phyloP scores from a whole-genome alignment of 1,140 invertebrate genomes.

The Drosophila pandora region DNA sequence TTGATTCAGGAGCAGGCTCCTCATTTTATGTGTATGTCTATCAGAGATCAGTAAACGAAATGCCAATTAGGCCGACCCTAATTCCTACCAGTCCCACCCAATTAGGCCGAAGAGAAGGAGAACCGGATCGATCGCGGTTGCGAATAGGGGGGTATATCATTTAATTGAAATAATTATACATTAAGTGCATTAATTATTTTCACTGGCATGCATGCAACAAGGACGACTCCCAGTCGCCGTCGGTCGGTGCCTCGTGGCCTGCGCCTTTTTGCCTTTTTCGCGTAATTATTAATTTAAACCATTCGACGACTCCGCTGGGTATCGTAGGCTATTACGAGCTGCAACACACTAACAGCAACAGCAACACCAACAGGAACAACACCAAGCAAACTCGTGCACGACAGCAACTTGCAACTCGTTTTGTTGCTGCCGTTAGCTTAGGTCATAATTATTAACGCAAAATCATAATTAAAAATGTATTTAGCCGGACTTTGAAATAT shows the following conservation, averaged over 20 bases:
- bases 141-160: conserved; percentile 39
- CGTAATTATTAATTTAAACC: conserved; percentile 82
- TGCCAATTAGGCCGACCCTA: conserved; percentile 70
- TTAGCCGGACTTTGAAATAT: conserved; percentile 72
- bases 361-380: conserved; percentile 7
- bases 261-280: conserved; percentile 49
- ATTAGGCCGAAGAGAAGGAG: conserved; percentile 42
- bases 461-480: conserved; percentile 83
- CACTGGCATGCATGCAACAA: conserved; percentile 56
- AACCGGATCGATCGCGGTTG: conserved; percentile 25
- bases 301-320: conserved; percentile 68
- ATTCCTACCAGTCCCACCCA: conserved; percentile 36
- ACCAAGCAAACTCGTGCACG: conserved; percentile 18
- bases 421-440: conserved; percentile 65
- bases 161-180: conserved; percentile 83
- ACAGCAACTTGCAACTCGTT: conserved; percentile 57
- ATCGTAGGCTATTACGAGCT: conserved; percentile 62
- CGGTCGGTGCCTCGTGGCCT: conserved; percentile 31
- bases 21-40: conserved; percentile 22
- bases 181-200: conserved; percentile 83
- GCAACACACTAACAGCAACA: conserved; percentile 19
- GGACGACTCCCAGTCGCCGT: conserved; percentile 34
- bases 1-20: conserved; percentile 37
- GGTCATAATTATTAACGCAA: conserved; percentile 75
- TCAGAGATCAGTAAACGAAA: conserved; percentile 48